These are phyloP conservation scores for Campoletis sonorensis DNA, from an alignment of 1,140 invertebrate species.

Conservation along the genomic window DNA sequence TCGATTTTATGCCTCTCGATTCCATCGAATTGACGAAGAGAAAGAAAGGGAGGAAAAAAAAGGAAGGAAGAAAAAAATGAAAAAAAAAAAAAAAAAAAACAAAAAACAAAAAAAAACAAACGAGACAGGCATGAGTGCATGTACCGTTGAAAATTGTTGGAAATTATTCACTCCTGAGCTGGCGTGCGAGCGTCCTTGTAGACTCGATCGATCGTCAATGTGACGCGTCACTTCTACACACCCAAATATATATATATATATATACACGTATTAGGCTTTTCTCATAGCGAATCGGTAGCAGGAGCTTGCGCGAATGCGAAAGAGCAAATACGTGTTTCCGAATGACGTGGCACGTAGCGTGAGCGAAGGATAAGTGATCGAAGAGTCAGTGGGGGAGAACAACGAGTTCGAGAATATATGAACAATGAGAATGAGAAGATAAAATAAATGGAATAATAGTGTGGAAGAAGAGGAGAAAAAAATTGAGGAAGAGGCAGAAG, in stretches of 20 bases:
- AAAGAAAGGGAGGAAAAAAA: background rate
- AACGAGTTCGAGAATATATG: slow-evolving; percentile 29
- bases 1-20: slow-evolving; percentile 5
- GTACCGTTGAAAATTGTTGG: slow-evolving; percentile 41
- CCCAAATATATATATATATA: slow-evolving; percentile 48
- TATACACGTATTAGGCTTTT: slow-evolving; percentile 29
- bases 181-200: slow-evolving; percentile 35
- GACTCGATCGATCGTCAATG: slow-evolving; percentile 40
- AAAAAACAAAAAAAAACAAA: background rate
- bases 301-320: slow-evolving; percentile 54
- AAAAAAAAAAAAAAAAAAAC: background rate
- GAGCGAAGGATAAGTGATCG: slow-evolving; percentile 39
- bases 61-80: background rate
- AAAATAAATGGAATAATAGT: too few relatives aligned
- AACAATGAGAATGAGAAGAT: slow-evolving; percentile 3
- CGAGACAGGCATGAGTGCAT: background rate
- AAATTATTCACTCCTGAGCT: slow-evolving; percentile 39
- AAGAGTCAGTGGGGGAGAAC: background rate
- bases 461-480: background rate
- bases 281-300: slow-evolving; percentile 21
- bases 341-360: slow-evolving; percentile 55
- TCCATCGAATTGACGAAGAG: background rate
- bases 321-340: slow-evolving; percentile 66
- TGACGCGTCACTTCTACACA: slow-evolving; percentile 26
- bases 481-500: background rate